Evolutionary conservation across 1,140 invertebrate species (phyloP), one percentile per base, ranked within the genome.

Genomic region (Ceratina australensis): DNA sequence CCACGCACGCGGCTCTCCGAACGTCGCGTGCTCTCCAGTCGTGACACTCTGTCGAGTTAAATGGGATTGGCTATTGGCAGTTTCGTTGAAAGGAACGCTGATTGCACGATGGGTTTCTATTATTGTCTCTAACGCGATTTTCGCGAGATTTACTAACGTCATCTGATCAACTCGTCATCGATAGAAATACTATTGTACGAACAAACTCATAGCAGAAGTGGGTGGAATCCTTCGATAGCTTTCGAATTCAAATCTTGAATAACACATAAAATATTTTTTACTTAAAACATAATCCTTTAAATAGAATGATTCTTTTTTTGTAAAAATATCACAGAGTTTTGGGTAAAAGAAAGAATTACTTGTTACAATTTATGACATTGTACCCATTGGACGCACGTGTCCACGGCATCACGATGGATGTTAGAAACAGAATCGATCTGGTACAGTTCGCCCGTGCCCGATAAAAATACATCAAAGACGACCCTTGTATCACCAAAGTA

Each of bases 381-480:
- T 33, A 5, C 28, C 33, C 10, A n/a, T 42, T 42, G 8, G 33
- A 10, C 7, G 10, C 33, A 42, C 33, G 33, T 42, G 33, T 0
- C 33, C 10, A 50, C 16, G 22, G 24, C 1, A 5, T 33, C 1
- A 4, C 61, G 42, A 72, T 63, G 22, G 24, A 49, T 18, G 28
- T 33, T 20, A 24, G 26, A 18, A 69, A 61, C 56, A 65, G 24
- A 24, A 76, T 61, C 26, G 16, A 28, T 33, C 49, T 33, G 56
- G 15, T 52, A 61, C 13, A 18, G 49, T 71, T 71, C 56, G 28
- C 33, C 33, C 74, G 49, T 61, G 50, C 42, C 28, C 42, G 74
- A 77, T 77, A 77, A 77, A 77, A 77, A 42, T 54, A n/a, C 18
- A 63, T 77, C 74, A 77, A 77, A 61, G 74, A 77, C 74, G 66